phyloP scores from a whole-genome alignment of 2,888 invertebrate genomes.

The Globia sparganii region DNA sequence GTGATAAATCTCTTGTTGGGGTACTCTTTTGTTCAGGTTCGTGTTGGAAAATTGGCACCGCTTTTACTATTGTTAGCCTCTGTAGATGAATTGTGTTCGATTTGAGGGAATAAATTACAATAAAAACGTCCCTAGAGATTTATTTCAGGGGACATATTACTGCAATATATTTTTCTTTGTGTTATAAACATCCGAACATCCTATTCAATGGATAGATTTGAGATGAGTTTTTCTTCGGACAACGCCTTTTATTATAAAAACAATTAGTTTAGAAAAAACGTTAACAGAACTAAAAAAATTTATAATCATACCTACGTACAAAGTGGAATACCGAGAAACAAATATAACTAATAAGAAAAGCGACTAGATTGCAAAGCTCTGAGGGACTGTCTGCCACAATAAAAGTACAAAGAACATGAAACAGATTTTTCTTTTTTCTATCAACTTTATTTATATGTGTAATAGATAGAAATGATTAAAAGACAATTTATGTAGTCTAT shows the following conservation, averaged over 20 bases:
- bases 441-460: background rate
- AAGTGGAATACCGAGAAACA: constrained; percentile 44
- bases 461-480: background rate
- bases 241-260: background rate
- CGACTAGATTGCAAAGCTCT: constrained; percentile 63
- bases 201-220: constrained; percentile 10
- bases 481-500: background rate
- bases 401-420: constrained; percentile 1
- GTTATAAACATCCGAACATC: constrained; percentile 27
- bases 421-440: background rate
- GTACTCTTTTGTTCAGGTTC: constrained; percentile 71
- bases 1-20: constrained; percentile 75
- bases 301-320: no score
- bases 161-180: constrained; percentile 56
- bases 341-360: constrained; percentile 57
- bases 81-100: constrained; percentile 68
- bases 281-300: background rate
- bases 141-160: constrained; percentile 50
- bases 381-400: background rate
- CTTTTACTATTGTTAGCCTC: constrained; percentile 71
- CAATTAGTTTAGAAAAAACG: background rate
- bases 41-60: constrained; percentile 72
- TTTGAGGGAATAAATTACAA: constrained; percentile 65
- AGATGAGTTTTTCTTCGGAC: constrained; percentile 10
- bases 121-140: constrained; percentile 56